Percentiles rank a stretch among this genome's conserved stretches.
phyloP scores from a whole-genome alignment of 2,797 vertebrate species.

The Myotis planiceps region DNA sequence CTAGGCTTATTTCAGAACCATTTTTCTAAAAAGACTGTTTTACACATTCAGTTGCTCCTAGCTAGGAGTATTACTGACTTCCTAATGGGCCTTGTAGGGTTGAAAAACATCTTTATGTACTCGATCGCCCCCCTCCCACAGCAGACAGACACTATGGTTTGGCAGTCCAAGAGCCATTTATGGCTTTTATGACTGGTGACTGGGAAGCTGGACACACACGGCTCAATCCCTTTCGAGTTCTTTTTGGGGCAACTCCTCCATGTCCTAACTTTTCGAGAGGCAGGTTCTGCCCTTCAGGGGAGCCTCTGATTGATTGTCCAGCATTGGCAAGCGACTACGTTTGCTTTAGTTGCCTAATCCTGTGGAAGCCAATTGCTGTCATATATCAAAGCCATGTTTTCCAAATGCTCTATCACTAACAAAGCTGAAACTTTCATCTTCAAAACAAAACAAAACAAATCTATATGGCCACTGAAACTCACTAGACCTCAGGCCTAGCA shows the following conservation, averaged over 20 bases:
- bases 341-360: not conserved
- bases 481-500: not conserved
- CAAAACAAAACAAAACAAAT: not conserved
- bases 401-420: not conserved
- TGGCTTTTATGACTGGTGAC: not conserved
- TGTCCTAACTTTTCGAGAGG: not conserved
- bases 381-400: not conserved
- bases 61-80: constrained; percentile 9
- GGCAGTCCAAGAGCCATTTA: not conserved
- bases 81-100: not conserved
- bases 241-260: not conserved
- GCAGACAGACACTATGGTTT: not conserved
- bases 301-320: not conserved
- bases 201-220: not conserved
- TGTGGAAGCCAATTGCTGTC: not conserved
- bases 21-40: constrained; percentile 51
- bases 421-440: not conserved
- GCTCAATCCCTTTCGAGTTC: not conserved
- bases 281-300: not conserved
- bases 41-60: not conserved
- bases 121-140: not conserved
- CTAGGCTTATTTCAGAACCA: constrained; percentile 42
- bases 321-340: not conserved
- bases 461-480: not conserved
- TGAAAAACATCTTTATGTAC: not conserved